These are phyloP conservation scores for Idaea dimidiata DNA, from an alignment of 2,888 invertebrate species.

Conservation along the genomic window DNA sequence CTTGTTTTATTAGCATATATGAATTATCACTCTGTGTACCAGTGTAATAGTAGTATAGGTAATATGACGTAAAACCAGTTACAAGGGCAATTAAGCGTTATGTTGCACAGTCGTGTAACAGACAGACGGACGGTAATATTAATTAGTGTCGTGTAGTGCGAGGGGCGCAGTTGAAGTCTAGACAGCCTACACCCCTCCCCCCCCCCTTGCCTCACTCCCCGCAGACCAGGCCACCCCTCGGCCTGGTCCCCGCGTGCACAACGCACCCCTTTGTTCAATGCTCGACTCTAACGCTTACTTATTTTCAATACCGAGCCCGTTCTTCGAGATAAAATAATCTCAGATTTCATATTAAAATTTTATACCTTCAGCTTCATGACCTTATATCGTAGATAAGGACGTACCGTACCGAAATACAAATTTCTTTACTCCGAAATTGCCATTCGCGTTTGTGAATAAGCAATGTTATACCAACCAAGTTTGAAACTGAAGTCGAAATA, in stretches of 20 bases:
- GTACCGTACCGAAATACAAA: background rate
- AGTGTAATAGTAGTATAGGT: background rate
- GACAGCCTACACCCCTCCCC: slow-evolving; percentile 45
- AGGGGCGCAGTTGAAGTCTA: slow-evolving; percentile 46
- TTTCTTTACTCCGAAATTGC: background rate
- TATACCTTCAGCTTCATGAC: slow-evolving; percentile 4
- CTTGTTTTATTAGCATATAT: too few relatives aligned
- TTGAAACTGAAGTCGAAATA: background rate
- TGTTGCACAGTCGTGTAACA: slow-evolving; percentile 23
- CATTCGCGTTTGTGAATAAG: background rate
- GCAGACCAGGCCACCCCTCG: slow-evolving; percentile 12
- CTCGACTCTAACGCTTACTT: slow-evolving; percentile 18
- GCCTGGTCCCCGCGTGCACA: slow-evolving; percentile 21
- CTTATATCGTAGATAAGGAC: background rate
- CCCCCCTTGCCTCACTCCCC: slow-evolving; percentile 22
- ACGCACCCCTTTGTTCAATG: slow-evolving; percentile 26
- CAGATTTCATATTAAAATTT: slow-evolving; percentile 15
- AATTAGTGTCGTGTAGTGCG: slow-evolving; percentile 49
- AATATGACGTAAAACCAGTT: slow-evolving; percentile 3
- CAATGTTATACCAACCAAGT: background rate
- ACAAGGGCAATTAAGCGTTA: slow-evolving; percentile 12
- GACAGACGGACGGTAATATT: slow-evolving; percentile 48
- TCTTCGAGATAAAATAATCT: slow-evolving; percentile 16
- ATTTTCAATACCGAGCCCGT: slow-evolving; percentile 18
- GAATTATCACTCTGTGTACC: too few relatives aligned